Evolutionary conservation across 2,797 vertebrate species (phyloP), one percentile per base, ranked within the genome.

Genomic region (Coregonus sp.): DNA sequence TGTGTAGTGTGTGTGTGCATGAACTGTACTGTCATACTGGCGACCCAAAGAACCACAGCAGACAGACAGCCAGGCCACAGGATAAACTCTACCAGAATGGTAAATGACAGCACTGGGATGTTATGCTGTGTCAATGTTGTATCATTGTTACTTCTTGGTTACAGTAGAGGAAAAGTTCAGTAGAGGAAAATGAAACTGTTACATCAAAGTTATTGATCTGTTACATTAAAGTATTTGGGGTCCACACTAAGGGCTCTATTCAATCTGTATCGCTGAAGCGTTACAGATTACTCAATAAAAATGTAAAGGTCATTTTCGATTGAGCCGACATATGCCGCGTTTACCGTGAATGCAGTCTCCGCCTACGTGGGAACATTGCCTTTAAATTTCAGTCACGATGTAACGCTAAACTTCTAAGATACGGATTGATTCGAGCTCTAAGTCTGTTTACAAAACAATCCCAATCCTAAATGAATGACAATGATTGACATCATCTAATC

Each of bases 41-140:
- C 91, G 92, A 92, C 90, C 92, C 92, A 92, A 90, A 92, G 92
- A 93, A 91, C 90, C 90, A 89, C 92, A 92, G 92, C 91, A 92
- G 92, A 92, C 87, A 90, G 91, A 91, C 89, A 86, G 80, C 91
- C 88, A 86, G 85, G 86, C 87, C 86, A 81, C 79, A 31, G 51
- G 25, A 31, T 52, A 33, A 5, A 31, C 71, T 56, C 65, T 1
- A 37, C 85, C 82, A 81, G 84, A 89, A 90, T 87, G 88, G 87
- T 88, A 86, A 88, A 88, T 88, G 82, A 78, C 83, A 86, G 84
- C 78, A 56, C 6, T 87, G 52, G 20, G 14, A 31, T 16, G 51
- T 35, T 33, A 59, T 47, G 40, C 0, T 63, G 59, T 63, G 20
- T 63, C 59, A 84, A 89, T 84, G 82, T 85, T 86, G 85, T 87